Percentiles rank a stretch among this genome's conserved stretches.
Evolutionary conservation across 2,888 invertebrate species (phyloP).

Genomic region (Liopterus haemorrhoidalis): DNA sequence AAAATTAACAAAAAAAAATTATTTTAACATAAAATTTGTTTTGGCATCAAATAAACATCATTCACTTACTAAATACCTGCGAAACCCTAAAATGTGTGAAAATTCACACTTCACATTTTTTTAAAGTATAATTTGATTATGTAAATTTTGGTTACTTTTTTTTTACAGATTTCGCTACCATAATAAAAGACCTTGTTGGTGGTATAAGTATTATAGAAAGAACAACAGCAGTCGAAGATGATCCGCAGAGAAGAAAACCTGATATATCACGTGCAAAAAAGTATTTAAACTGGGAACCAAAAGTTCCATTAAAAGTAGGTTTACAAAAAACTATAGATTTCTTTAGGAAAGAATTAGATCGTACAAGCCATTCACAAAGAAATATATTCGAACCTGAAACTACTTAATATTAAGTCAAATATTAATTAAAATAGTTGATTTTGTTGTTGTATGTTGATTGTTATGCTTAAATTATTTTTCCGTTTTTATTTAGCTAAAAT

Average conservation of each 20-base stretch:
- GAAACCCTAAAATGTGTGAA: too few relatives aligned
- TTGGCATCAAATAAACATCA: too few relatives aligned
- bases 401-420: slow-evolving; percentile 16
- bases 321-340: slow-evolving; percentile 89
- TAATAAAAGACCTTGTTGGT: slow-evolving; percentile 79
- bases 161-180: slow-evolving; percentile 73
- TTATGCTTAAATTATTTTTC: slow-evolving; percentile 11
- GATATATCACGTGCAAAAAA: slow-evolving; percentile 85
- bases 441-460: slow-evolving; percentile 21
- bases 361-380: slow-evolving; percentile 53
- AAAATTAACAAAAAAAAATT: too few relatives aligned
- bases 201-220: slow-evolving; percentile 79
- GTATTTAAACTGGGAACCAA: slow-evolving; percentile 86
- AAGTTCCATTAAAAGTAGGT: slow-evolving; percentile 78
- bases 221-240: slow-evolving; percentile 86
- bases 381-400: slow-evolving; percentile 42
- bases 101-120: slow-evolving; percentile 6
- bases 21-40: too few relatives aligned
- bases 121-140: slow-evolving; percentile 6
- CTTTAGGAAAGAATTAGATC: slow-evolving; percentile 80
- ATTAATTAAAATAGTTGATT: slow-evolving; percentile 9
- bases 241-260: slow-evolving; percentile 90
- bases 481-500: slow-evolving; percentile 4
- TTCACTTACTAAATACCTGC: too few relatives aligned
- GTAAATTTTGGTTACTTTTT: slow-evolving; percentile 16